Evolutionary conservation across 2,888 invertebrate species (phyloP), one percentile per base, ranked within the genome.

Genomic region (Noctua comes): DNA sequence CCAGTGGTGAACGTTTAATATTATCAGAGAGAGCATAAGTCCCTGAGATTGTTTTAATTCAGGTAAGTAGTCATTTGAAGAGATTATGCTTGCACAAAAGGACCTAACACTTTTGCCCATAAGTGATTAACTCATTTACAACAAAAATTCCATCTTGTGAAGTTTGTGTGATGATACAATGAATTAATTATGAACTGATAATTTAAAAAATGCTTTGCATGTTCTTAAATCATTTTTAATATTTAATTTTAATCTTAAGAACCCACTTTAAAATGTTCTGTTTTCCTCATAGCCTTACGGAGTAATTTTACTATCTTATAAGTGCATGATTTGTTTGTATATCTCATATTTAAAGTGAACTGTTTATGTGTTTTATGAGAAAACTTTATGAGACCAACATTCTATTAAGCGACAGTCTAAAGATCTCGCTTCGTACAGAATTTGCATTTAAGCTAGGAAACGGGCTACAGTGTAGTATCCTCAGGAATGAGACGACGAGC

Each of bases 1-100:
- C 27, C 36, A 27, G 51, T 13, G 64, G 43, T 43, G n/a, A 76
- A 51, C 18, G 21, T 43, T 76, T 65, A 64, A 27, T 43, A 77
- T 27, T 43, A 46, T 31, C 10, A 59, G 27, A 4, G 8, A 57
- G 24, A 43, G 43, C 7, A 31, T 43, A 5, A 24, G 18, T 27
- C 40, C 24, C 18, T 24, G 18, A 18, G 2, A 40, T 13, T 40
- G 18, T 16, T 48, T 64, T 27, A 11, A 13, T 70, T 24, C 24
- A 24, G 11, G 1, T 18, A 46, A 21, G 8, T n/a, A 27, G 2
- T 59, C 2, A 8, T n/a, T 48, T n/a, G 48, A 48, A 27, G 21
- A 40, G 40, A 72, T 36, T 70, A 16, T 13, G 1, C 1, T 21
- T n/a, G 21, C 5, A n/a, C 21, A 18, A 43, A 43, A 27, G 40